Percentiles rank a stretch among this genome's conserved stretches.
Evolutionary conservation across 2,797 vertebrate genomes (phyloP).

Genomic region (Brotula barbata): DNA sequence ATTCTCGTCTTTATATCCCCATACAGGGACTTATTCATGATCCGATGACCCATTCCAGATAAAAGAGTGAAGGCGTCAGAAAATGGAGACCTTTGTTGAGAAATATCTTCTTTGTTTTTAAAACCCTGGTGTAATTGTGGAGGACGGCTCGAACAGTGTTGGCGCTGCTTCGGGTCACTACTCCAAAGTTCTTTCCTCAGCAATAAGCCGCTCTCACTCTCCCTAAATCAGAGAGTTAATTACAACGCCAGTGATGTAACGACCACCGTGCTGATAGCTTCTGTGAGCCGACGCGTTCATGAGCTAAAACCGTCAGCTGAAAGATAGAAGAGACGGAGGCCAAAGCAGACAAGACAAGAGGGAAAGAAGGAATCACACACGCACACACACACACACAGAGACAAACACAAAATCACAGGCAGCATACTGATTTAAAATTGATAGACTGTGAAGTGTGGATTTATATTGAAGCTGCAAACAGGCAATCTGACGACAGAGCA

Average conservation of each 20-base stretch:
- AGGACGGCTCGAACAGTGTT: too few species aligned
- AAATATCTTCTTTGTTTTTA: too few species aligned
- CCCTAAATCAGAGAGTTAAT: constrained; percentile 59
- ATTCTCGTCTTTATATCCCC: too few species aligned
- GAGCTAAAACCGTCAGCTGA: constrained; percentile 25
- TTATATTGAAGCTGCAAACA: constrained; percentile 14
- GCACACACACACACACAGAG: constrained; percentile 1
- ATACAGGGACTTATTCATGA: too few species aligned
- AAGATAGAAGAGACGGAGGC: not conserved
- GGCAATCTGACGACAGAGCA: constrained; percentile 5
- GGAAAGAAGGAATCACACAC: constrained; percentile 9
- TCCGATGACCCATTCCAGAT: too few species aligned
- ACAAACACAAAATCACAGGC: not conserved
- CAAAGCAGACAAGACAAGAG: constrained; percentile 6
- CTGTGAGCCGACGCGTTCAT: constrained; percentile 18
- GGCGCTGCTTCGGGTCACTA: constrained; percentile 3
- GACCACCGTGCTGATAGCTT: constrained; percentile 3
- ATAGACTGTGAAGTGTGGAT: constrained; percentile 7
- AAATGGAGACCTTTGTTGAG: too few species aligned
- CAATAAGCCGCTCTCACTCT: constrained; percentile 22
- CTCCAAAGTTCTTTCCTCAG: constrained; percentile 37
- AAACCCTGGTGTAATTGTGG: too few species aligned
- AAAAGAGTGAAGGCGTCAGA: too few species aligned
- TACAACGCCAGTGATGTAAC: constrained; percentile 34
- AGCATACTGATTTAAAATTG: constrained; percentile 27